phyloP scores from a whole-genome alignment of 2,113 vertebrate species.

The Marmota monax region DNA sequence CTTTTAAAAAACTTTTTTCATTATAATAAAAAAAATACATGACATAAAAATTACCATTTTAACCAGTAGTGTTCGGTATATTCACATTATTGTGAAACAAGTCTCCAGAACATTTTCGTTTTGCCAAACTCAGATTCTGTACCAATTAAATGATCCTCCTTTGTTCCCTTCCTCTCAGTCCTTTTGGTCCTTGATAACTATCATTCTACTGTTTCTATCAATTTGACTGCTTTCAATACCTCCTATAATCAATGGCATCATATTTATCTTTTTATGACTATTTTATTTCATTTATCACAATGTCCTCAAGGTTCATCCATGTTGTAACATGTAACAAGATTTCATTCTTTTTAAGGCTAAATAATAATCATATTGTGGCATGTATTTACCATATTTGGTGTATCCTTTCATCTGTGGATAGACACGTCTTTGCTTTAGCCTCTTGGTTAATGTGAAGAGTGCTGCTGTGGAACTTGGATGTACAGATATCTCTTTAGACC shows the following conservation, averaged over 20 bases:
- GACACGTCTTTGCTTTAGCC: not conserved
- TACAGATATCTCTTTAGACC: not conserved
- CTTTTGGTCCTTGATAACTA: not conserved
- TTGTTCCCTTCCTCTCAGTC: not conserved
- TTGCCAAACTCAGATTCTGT: not conserved
- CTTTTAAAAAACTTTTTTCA: not conserved
- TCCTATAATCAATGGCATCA: not conserved
- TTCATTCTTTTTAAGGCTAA: not conserved
- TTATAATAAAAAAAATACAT: not conserved
- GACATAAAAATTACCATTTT: not conserved
- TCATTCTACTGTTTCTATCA: not conserved
- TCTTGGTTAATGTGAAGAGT: not conserved
- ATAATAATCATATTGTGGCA: not conserved
- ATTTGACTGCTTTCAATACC: not conserved
- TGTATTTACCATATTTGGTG: not conserved
- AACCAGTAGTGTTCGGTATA: not conserved
- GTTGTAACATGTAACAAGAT: not conserved
- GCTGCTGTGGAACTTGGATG: not conserved
- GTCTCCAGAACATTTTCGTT: not conserved
- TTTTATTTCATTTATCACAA: not conserved
- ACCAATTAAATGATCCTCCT: not conserved
- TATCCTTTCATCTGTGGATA: not conserved
- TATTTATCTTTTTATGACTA: not conserved
- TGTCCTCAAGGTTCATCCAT: not conserved
- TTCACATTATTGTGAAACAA: not conserved